Conservation (phyloP, 2,113 vertebrate species). For the Paramisgurnus dabryanus region DNA sequence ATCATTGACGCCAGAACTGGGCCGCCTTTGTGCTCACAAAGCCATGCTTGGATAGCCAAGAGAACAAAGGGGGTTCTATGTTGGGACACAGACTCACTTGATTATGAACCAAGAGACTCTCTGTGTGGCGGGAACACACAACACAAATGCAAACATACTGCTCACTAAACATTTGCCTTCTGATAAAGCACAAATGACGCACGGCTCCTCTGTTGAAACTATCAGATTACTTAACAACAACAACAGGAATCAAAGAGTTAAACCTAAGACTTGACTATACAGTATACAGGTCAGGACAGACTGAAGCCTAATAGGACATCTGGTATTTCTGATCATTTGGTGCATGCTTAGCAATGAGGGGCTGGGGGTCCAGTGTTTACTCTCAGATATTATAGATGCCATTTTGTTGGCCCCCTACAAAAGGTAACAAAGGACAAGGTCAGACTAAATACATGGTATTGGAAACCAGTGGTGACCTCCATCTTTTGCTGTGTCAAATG, state of each 20-base stretch:
- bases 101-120: conserved; percentile 31
- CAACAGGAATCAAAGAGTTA: neutral
- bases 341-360: too few species aligned
- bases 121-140: conserved; percentile 13
- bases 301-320: neutral
- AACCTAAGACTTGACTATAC: too few species aligned
- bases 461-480: neutral
- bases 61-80: conserved; percentile 62
- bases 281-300: neutral
- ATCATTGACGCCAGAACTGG: conserved; percentile 55
- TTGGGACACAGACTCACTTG: conserved; percentile 28
- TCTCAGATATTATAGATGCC: neutral
- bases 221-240: neutral
- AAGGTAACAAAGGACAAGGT: neutral
- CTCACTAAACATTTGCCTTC: conserved; percentile 28
- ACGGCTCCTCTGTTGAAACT: too few species aligned
- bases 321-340: neutral
- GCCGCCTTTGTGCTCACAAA: conserved; percentile 60
- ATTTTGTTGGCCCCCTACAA: neutral
- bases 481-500: neutral
- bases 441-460: neutral
- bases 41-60: conserved; percentile 50
- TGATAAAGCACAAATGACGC: conserved; percentile 8
- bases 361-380: too few species aligned
- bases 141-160: conserved; percentile 29